A percentile compares a stretch with the other conserved stretches of the same genome.
phyloP scores from a whole-genome alignment of 2,797 vertebrate genomes.

The Miichthys miiuy region DNA sequence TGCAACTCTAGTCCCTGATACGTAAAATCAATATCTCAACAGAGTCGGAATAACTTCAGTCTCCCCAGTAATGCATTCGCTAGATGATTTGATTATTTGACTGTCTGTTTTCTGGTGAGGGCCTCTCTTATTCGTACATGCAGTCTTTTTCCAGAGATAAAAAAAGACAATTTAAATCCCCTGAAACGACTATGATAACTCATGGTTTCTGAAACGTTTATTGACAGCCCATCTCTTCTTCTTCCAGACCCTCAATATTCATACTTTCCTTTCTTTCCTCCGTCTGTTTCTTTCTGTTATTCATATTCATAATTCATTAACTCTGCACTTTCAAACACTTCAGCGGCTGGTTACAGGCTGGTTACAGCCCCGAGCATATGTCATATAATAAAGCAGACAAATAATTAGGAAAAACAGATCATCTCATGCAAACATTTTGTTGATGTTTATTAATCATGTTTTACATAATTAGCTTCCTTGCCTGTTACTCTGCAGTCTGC shows the following conservation, averaged over 20 bases:
- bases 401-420: constrained; percentile 12
- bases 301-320: constrained; percentile 32
- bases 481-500: constrained; percentile 11
- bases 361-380: not conserved
- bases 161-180: constrained; percentile 45
- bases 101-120: constrained; percentile 16
- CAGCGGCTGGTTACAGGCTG: constrained; percentile 21
- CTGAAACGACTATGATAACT: constrained; percentile 29
- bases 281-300: not conserved
- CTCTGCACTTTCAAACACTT: constrained; percentile 25
- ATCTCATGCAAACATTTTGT: constrained; percentile 19
- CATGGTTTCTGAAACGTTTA: constrained; percentile 2
- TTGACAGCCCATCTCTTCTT: constrained; percentile 25
- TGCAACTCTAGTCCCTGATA: constrained; percentile 27
- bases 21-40: constrained; percentile 62
- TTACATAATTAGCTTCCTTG: constrained; percentile 39
- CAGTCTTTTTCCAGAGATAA: constrained; percentile 30
- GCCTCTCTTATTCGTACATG: constrained; percentile 10
- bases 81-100: constrained; percentile 36
- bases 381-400: constrained; percentile 29
- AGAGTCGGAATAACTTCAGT: constrained; percentile 29
- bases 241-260: not conserved
- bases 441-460: constrained; percentile 45
- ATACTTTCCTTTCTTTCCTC: not conserved
- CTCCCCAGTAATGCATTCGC: constrained; percentile 29